Percentiles rank a stretch among this genome's conserved stretches.
These are phyloP conservation scores for Archocentrus centrarchus DNA, from an alignment of 2,113 vertebrate genomes.

Conservation along the genomic window DNA sequence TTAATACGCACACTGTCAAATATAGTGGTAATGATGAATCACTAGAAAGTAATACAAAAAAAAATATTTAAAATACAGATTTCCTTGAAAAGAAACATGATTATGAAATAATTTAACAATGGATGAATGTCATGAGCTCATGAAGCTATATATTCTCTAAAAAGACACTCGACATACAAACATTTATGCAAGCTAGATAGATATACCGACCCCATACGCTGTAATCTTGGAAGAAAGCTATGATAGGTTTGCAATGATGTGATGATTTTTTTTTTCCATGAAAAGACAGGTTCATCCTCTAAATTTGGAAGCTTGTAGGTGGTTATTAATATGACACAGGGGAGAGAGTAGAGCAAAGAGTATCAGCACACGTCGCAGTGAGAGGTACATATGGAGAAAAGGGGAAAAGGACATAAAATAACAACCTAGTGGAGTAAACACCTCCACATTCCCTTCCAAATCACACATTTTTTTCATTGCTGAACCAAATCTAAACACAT, in stretches of 20 bases:
- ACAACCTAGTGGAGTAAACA: neutral
- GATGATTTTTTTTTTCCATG: neutral
- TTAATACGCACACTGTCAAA: constrained; percentile 30
- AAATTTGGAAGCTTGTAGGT: constrained; percentile 39
- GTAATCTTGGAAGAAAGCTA: constrained; percentile 25
- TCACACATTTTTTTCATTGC: neutral
- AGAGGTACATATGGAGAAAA: neutral
- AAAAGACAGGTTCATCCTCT: constrained; percentile 20
- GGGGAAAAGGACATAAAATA: neutral
- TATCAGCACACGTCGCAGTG: neutral
- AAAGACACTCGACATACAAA: constrained; percentile 26
- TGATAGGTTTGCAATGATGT: neutral
- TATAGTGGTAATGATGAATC: constrained; percentile 15
- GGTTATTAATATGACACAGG: constrained; percentile 18
- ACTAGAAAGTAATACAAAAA: constrained; percentile 47
- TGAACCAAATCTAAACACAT: constrained; percentile 13
- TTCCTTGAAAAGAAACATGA: constrained; percentile 39
- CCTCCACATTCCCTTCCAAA: constrained; percentile 12
- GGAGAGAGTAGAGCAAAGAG: neutral
- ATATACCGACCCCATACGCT: constrained; percentile 15
- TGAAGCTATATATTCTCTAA: constrained; percentile 43
- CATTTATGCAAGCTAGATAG: constrained; percentile 31
- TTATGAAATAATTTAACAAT: constrained; percentile 24
- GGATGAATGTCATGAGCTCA: constrained; percentile 28
- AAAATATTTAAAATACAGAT: constrained; percentile 32